A percentile compares a stretch with the other conserved stretches of the same genome.
phyloP scores from a whole-genome alignment of 2,888 invertebrate genomes.

The Lochmaea capreae region DNA sequence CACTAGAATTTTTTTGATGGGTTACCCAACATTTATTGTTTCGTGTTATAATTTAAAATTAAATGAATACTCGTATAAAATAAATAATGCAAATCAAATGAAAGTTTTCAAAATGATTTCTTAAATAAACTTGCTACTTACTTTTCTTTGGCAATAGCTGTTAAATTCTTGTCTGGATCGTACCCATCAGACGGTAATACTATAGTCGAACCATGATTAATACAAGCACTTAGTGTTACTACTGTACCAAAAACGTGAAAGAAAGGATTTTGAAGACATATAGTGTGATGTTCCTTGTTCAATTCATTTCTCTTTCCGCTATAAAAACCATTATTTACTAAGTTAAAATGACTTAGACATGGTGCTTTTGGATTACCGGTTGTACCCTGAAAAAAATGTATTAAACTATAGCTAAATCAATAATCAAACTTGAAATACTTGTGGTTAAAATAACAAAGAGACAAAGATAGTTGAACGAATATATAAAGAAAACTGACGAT shows the following conservation, averaged over 20 bases:
- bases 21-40: too few relatives aligned
- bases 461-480: too few relatives aligned
- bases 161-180: constrained; percentile 72
- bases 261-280: constrained; percentile 79
- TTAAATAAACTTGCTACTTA: constrained; percentile 58
- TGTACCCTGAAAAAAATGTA: not conserved
- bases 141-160: constrained; percentile 76
- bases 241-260: constrained; percentile 87
- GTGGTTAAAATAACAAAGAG: too few relatives aligned
- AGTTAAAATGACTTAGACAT: constrained; percentile 75
- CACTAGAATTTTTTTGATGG: too few relatives aligned
- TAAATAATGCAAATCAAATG: too few relatives aligned
- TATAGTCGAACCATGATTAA: constrained; percentile 73
- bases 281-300: constrained; percentile 65
- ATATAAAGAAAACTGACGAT: too few relatives aligned
- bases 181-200: constrained; percentile 73
- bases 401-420: not conserved
- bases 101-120: too few relatives aligned
- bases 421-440: too few relatives aligned
- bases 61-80: too few relatives aligned
- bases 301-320: constrained; percentile 69
- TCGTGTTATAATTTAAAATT: too few relatives aligned
- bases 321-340: constrained; percentile 81
- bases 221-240: constrained; percentile 69
- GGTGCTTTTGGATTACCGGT: constrained; percentile 79